Percentiles rank a stretch among this genome's conserved stretches.
phyloP scores from a whole-genome alignment of 1,140 invertebrate species.

The Diorhabda elongata region DNA sequence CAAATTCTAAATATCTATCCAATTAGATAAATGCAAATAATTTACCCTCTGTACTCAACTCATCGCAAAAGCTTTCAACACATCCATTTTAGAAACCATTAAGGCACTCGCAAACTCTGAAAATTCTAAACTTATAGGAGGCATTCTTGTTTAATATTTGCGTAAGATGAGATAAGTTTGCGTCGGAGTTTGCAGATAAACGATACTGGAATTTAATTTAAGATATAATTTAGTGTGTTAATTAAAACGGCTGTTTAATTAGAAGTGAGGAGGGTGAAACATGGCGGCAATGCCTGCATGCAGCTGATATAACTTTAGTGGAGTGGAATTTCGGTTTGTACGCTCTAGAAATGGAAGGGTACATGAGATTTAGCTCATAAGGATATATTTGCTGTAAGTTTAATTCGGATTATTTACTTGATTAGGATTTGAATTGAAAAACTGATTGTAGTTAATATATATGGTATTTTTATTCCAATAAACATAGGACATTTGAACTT shows the following conservation, averaged over 20 bases:
- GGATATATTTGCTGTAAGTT: too few species aligned
- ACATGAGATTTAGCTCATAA: too few species aligned
- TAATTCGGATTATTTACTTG: too few species aligned
- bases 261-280: slow-evolving; percentile 41
- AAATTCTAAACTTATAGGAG: slow-evolving; percentile 1
- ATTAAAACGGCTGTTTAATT: slow-evolving; percentile 50
- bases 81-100: background rate
- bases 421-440: too few species aligned
- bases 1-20: too few species aligned
- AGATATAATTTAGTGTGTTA: slow-evolving; percentile 47
- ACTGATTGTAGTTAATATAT: too few species aligned
- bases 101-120: background rate
- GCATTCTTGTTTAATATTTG: slow-evolving; percentile 17
- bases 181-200: slow-evolving; percentile 36
- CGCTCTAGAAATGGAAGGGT: background rate
- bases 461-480: too few species aligned
- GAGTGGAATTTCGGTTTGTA: slow-evolving; percentile 33
- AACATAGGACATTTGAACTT: too few species aligned
- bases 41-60: background rate
- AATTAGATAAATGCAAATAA: too few species aligned
- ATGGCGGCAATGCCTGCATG: slow-evolving; percentile 37
- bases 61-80: background rate
- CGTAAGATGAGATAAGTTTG: slow-evolving; percentile 26
- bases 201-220: slow-evolving; percentile 45
- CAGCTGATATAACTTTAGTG: slow-evolving; percentile 40